phyloP scores from a whole-genome alignment of 2,113 vertebrate genomes.

The Anser cygnoides region DNA sequence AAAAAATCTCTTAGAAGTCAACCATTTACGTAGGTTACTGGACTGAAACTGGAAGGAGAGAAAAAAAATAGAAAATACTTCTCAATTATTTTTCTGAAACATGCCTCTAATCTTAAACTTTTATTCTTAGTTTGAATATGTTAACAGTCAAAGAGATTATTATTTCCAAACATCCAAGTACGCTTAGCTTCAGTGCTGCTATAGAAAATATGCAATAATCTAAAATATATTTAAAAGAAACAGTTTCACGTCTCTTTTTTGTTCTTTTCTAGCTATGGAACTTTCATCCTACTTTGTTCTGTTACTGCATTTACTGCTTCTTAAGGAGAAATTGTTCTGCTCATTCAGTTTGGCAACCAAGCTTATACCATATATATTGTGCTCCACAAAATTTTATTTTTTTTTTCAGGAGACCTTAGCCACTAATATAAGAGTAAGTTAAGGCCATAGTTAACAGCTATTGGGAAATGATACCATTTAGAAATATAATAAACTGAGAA shows the following conservation, averaged over 20 bases:
- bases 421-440: neutral
- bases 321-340: neutral
- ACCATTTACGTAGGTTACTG: neutral
- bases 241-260: neutral
- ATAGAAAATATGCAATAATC: neutral
- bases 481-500: conserved; percentile 9
- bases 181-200: neutral
- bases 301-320: neutral
- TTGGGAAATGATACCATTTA: neutral
- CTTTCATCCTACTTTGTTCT: neutral
- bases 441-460: neutral
- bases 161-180: neutral
- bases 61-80: neutral
- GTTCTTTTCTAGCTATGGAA: neutral
- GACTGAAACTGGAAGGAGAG: neutral
- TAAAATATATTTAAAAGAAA: neutral
- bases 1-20: neutral
- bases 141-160: neutral
- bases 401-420: neutral
- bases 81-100: neutral
- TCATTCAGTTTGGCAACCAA: neutral
- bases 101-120: neutral
- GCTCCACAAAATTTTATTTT: no score
- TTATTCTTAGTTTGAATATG: neutral
- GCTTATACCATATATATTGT: neutral